Base-by-base conservation (phyloP, 2,797 vertebrate species). In the Allobates femoralis region DNA sequence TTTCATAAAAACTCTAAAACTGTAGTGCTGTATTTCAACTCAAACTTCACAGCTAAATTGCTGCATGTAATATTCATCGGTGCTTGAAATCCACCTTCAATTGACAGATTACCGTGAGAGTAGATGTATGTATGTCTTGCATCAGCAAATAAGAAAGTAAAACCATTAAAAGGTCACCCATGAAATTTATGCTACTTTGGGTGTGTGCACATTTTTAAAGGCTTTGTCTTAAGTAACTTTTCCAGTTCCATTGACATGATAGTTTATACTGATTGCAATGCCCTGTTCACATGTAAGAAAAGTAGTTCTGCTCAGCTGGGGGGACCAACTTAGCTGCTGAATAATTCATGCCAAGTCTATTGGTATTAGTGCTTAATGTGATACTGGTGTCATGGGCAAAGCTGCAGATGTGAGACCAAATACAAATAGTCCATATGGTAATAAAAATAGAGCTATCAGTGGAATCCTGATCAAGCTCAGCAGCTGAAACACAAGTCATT, bases 151-250 rank as follows among this genome's bases (percentile, higher is more conserved):
- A 69, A 81, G 19, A 81, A 53, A 55, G 51, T 71, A n/a, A 34
- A 71, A 69, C 50, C 64, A 73, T 55, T 16, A 56, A 73, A 73
- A 74, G 67, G 67, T 60, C 81, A 82, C 14, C 1, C 50, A 60
- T 74, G 34, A 60, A 37, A 83, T 83, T 83, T 83, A 62, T 76
- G 71, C 71, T 76, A 76, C 50, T 32, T 75, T 84, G 82, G 56
- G 69, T 64, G 21, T 34, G 64, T 84, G 69, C 82, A 76, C 71
- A 84, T 76, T 84, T 73, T 41, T 50, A 75, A 84, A 76, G 41
- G 56, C 34, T 62, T 76, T n/a, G 4, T 46, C 55, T 84, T 23
- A 62, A 74, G 67, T 75, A 64, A 76, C 56, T 51, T 50, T 75
- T 84, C 28, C 71, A 62, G 55, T 60, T 51, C 41, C 73, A 28